These are phyloP conservation scores for Acheta domesticus DNA, from an alignment of 2,888 invertebrate species.

Conservation along the genomic window DNA sequence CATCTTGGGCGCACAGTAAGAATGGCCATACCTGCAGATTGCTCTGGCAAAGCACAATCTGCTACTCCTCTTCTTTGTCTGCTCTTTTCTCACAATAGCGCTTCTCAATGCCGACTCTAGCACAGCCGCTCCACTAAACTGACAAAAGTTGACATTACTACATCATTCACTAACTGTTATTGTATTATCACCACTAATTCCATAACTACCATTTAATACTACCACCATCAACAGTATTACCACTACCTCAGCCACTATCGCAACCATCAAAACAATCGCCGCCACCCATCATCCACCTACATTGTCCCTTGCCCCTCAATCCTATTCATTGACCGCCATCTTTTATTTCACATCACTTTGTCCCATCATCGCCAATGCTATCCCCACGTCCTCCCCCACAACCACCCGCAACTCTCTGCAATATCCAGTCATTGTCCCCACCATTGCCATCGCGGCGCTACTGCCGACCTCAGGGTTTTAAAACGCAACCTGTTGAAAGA, in stretches of 20 bases:
- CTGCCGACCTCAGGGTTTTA: background rate
- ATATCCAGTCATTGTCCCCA: no score
- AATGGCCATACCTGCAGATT: no score
- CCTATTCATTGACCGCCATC: background rate
- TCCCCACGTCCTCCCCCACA: background rate
- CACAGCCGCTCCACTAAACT: no score
- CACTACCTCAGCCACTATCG: conserved; percentile 21
- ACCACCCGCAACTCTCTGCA: background rate
- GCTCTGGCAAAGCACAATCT: no score
- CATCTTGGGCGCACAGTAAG: no score
- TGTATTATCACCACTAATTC: background rate
- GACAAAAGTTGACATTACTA: no score
- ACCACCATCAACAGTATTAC: conserved; percentile 22
- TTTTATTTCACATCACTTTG: background rate
- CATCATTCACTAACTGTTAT: background rate
- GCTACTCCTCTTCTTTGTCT: no score
- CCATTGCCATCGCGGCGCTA: background rate
- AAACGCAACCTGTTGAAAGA: conserved; percentile 18
- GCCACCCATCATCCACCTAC: background rate
- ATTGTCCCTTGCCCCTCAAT: no score
- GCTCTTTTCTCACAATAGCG: no score
- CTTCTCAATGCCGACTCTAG: no score
- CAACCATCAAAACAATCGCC: background rate
- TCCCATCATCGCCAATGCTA: background rate
- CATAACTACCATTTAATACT: background rate